phyloP scores from a whole-genome alignment of 2,797 vertebrate species.

The Myripristis murdjan region DNA sequence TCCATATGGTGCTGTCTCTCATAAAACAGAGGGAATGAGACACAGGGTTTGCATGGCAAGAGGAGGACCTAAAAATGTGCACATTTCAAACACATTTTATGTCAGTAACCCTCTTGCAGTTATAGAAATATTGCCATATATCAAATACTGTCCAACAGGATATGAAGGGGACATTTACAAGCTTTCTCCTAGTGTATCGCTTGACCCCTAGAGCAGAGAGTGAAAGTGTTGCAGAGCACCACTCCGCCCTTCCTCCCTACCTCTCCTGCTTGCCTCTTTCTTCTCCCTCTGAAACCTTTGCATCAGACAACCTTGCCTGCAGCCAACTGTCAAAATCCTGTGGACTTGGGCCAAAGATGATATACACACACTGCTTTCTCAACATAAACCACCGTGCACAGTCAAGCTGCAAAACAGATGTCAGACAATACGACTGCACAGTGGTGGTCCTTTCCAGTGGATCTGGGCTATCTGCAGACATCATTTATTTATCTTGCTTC shows the following conservation, averaged over 20 bases:
- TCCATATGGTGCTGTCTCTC: slow-evolving; percentile 72
- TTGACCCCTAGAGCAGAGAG: slow-evolving; percentile 36
- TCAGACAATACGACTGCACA: slow-evolving; percentile 59
- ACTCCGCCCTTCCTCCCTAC: slow-evolving; percentile 17
- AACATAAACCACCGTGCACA: slow-evolving; percentile 73
- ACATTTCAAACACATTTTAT: slow-evolving; percentile 57
- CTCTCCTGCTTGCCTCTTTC: slow-evolving; percentile 30
- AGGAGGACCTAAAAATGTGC: slow-evolving; percentile 28
- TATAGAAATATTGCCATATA: slow-evolving; percentile 22
- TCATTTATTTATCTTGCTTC: slow-evolving; percentile 66
- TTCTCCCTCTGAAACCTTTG: slow-evolving; percentile 52
- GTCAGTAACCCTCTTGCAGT: slow-evolving; percentile 28
- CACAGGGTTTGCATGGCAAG: slow-evolving; percentile 25
- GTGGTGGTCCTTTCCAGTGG: slow-evolving; percentile 70
- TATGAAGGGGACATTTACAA: slow-evolving; percentile 48
- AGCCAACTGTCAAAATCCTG: slow-evolving; percentile 74
- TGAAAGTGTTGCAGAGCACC: slow-evolving; percentile 26
- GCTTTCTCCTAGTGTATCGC: slow-evolving; percentile 16
- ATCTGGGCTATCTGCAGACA: slow-evolving; percentile 59
- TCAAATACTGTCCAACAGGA: slow-evolving; percentile 14
- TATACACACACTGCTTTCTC: slow-evolving; percentile 76
- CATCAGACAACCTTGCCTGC: slow-evolving; percentile 65
- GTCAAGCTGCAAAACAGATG: slow-evolving; percentile 86
- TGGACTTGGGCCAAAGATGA: slow-evolving; percentile 79
- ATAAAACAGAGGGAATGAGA: slow-evolving; percentile 41